Base-by-base conservation (phyloP, 2,797 vertebrate genomes). In the Megaceryle alcyon region DNA sequence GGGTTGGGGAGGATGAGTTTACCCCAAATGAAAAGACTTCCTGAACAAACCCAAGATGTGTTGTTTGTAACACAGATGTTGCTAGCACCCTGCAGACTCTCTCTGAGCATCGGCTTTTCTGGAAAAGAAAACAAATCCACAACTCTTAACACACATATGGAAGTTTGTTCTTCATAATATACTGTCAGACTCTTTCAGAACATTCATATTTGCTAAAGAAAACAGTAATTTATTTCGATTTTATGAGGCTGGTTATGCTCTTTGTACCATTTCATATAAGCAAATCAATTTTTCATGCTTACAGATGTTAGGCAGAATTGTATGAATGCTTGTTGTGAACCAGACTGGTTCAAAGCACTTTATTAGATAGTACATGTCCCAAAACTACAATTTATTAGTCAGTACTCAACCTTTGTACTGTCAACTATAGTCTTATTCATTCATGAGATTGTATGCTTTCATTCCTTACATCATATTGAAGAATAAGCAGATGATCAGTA, bases 141-240 rank as follows among this genome's bases (percentile, higher is more conserved):
- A 76, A 84, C 77, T 69, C 17, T 78, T 72, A 78, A 89, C 46
- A 71, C 1, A 3, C 23, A 33, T 33, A 75, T 75, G 75, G 66
- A 95, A 89, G 48, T 72, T 88, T 75, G 53, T 82, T 94, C 63
- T 73, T 51, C 37, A n/a, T 84, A 86, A 73, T 49, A 39, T 60
- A 44, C 85, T 94, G 73, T 76, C 77, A 84, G 49, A 33, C 21
- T 73, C 77, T 69, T 90, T 81, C 56, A 68, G 85, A 88, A 92
- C 75, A 81, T 86, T 90, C 29, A 1, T 82, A 61, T 93, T 94
- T 96, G 39, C 68, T 90, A 46, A 87, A 71, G 33, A 82, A 75
- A 87, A 54, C 41, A 84, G 60, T 91, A 76, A 88, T 95, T 93
- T 86, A 93, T 89, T 95, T 89, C 84, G 88, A 76, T 94, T 94